Evolutionary conservation across 2,113 vertebrate species (phyloP), one percentile per base, ranked within the genome.

Genomic region (Syrmaticus mikado): DNA sequence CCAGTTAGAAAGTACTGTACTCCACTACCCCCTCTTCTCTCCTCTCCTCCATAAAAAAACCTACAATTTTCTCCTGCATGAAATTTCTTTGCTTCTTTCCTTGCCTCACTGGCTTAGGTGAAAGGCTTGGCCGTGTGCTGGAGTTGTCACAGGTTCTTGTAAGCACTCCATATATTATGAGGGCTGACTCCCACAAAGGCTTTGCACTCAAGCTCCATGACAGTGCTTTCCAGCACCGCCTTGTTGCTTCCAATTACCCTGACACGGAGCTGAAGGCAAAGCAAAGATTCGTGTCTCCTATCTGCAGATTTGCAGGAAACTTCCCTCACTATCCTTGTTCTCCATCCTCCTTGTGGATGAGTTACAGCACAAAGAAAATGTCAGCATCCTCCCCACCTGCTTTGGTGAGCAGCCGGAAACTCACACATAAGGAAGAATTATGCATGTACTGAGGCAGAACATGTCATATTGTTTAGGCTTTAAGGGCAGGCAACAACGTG

Each of bases 171-270:
- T 95, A 80, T 70, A 62, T 88, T 60, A 77, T 3, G 1, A 41
- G 66, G 30, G 65, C 43, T 20, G 38, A 93, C 93, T 96, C 82
- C 85, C 89, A 91, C 87, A 77, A 91, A 87, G 76, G 62, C 68
- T 45, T 43, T 62, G 45, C 46, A 36, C 70, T 89, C 82, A 80
- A 80, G 71, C 85, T 32, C 75, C 74, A 4, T 45, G 71, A 27
- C 41, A 80, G 21, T 1, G 0, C 90, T 95, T 95, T 84, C 84
- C 85, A 95, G 62, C 6, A 0, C 74, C 62, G 75, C 46, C 87
- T 68, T 68, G 68, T 87, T 94, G 88, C 70, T 93, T 93, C 78
- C 70, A 89, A 90, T 95, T 94, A 87, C 45, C 61, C 66, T 91
- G 92, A 94, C 32, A 67, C 0, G 5, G 58, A 75, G 70, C 93